These are phyloP conservation scores for Pollachius pollachius DNA, from an alignment of 2,113 vertebrate species.

Conservation along the genomic window DNA sequence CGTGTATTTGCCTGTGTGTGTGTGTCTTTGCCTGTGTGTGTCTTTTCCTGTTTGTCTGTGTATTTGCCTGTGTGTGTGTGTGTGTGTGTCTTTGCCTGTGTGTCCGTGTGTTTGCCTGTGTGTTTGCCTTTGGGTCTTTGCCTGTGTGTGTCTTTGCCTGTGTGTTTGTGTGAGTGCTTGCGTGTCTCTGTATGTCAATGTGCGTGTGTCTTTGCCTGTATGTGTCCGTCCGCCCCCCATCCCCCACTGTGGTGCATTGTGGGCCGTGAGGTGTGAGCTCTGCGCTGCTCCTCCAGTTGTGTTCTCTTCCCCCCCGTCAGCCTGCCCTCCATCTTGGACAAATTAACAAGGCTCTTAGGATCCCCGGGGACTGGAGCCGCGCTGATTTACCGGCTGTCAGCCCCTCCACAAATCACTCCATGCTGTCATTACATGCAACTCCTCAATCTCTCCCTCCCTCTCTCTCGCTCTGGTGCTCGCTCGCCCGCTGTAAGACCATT, in stretches of 20 bases:
- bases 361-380: slow-evolving; percentile 53
- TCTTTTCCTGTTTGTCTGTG: too few relatives aligned
- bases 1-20: not conserved
- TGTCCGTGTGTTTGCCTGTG: not conserved
- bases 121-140: too few relatives aligned
- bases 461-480: slow-evolving; percentile 4
- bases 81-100: too few relatives aligned
- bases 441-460: slow-evolving; percentile 32
- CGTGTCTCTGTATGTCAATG: slow-evolving; percentile 2
- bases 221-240: slow-evolving; percentile 40
- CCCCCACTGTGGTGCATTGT: not conserved
- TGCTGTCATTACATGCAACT: slow-evolving; percentile 34
- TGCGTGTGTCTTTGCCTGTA: slow-evolving; percentile 8
- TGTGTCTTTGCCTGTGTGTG: too few relatives aligned
- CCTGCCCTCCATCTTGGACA: slow-evolving; percentile 22
- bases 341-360: slow-evolving; percentile 68
- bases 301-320: not conserved
- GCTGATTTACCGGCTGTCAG: slow-evolving; percentile 61
- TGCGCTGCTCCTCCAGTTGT: too few relatives aligned
- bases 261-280: too few relatives aligned
- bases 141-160: too few relatives aligned
- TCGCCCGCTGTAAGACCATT: not conserved
- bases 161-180: too few relatives aligned
- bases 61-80: not conserved
- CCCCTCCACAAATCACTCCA: slow-evolving; percentile 18